Conservation (phyloP, 1,140 invertebrate species). For the Berghia stephanieae region DNA sequence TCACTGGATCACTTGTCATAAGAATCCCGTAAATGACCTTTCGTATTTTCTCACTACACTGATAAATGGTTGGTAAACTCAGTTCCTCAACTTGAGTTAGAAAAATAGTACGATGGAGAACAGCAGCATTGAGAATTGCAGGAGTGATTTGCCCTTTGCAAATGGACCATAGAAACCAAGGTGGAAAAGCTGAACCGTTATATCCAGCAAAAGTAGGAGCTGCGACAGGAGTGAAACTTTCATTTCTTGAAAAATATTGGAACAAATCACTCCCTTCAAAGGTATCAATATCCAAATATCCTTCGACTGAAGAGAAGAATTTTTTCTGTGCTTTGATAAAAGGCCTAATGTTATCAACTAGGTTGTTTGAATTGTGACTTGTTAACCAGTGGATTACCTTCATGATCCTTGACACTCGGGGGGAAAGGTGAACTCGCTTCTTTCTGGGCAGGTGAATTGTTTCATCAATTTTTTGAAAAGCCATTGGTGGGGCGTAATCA, state of each 20-base stretch:
- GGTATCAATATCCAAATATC: conserved; percentile 41
- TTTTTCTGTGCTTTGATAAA: conserved; percentile 47
- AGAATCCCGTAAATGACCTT: conserved; percentile 76
- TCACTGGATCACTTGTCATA: conserved; percentile 42
- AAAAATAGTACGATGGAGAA: conserved; percentile 74
- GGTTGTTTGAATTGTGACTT: conserved; percentile 66
- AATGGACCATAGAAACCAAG: conserved; percentile 75
- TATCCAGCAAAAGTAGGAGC: conserved; percentile 31
- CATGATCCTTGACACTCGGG: conserved; percentile 73
- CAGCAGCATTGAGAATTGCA: conserved; percentile 76
- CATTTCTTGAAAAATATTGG: conserved; percentile 32
- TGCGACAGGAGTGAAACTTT: neutral
- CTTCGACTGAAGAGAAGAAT: conserved; percentile 46
- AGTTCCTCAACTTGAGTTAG: conserved; percentile 80
- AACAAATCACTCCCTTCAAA: conserved; percentile 36
- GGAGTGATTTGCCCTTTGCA: conserved; percentile 71
- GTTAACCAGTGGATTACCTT: conserved; percentile 79
- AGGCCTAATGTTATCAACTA: conserved; percentile 73
- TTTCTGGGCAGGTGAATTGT: conserved; percentile 45
- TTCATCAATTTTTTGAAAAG: conserved; percentile 68
- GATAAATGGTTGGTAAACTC: conserved; percentile 71
- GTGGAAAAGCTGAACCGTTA: conserved; percentile 64
- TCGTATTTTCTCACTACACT: conserved; percentile 74
- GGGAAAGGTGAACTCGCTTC: conserved; percentile 64
- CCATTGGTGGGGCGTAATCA: conserved; percentile 79